These are phyloP conservation scores for Anabacerthia variegaticeps DNA, from an alignment of 2,797 vertebrate species.

Conservation along the genomic window DNA sequence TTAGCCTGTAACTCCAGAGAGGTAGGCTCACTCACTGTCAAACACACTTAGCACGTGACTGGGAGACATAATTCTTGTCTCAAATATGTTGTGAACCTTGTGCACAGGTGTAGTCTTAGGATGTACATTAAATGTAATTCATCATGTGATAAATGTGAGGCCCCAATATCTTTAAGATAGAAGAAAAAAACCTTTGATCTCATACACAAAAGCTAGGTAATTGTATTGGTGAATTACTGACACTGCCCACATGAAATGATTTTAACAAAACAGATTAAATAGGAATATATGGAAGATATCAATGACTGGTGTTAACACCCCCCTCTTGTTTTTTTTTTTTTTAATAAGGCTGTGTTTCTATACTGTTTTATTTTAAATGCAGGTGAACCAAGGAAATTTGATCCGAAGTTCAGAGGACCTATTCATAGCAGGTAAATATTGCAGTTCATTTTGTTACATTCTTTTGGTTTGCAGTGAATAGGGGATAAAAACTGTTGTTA, in stretches of 20 bases:
- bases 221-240: background rate
- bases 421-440: constrained; percentile 87
- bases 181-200: background rate
- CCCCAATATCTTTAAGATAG: background rate
- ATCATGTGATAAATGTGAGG: background rate
- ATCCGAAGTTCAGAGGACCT: constrained; percentile 92
- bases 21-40: background rate
- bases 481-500: background rate
- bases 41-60: background rate
- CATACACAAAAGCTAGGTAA: background rate
- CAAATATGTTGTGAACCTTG: background rate
- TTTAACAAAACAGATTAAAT: background rate
- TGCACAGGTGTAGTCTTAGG: background rate
- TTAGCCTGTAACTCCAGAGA: background rate
- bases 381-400: constrained; percentile 91
- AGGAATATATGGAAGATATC: background rate
- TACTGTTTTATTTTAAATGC: constrained; percentile 76
- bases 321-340: background rate
- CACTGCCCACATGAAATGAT: background rate
- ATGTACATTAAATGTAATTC: background rate
- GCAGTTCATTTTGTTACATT: background rate
- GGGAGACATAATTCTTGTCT: background rate
- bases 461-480: background rate
- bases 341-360: constrained; percentile 27
- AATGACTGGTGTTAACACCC: background rate